phyloP scores from a whole-genome alignment of 2,797 vertebrate genomes.

The Dermochelys coriacea region DNA sequence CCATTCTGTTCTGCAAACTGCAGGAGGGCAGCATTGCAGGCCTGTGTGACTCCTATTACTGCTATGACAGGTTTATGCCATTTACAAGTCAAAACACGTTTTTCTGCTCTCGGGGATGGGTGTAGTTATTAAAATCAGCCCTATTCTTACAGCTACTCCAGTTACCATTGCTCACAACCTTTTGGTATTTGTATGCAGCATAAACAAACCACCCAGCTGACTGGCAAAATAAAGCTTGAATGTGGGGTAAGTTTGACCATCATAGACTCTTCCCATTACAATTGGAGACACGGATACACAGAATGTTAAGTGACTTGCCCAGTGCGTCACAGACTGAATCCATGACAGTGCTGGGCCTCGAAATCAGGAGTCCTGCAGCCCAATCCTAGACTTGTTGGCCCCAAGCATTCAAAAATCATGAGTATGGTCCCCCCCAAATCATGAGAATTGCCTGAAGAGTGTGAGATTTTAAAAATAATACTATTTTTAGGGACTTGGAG shows the following conservation, averaged over 20 bases:
- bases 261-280: conserved; percentile 29
- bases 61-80: conserved; percentile 64
- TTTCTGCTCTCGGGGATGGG: conserved; percentile 51
- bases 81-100: conserved; percentile 73
- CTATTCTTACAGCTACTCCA: conserved; percentile 57
- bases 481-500: no score
- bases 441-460: conserved; percentile 15
- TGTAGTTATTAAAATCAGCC: conserved; percentile 49
- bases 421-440: background rate
- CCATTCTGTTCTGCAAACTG: background rate
- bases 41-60: conserved; percentile 56
- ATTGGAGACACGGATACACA: conserved; percentile 16
- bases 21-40: background rate
- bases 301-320: conserved; percentile 27
- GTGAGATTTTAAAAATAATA: background rate
- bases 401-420: background rate
- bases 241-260: conserved; percentile 23
- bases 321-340: background rate
- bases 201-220: background rate
- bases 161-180: conserved; percentile 49
- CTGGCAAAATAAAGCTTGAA: conserved; percentile 34
- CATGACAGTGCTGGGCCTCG: background rate
- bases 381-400: background rate
- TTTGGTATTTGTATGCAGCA: conserved; percentile 40
- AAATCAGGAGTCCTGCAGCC: background rate